Evolutionary conservation across 1,140 invertebrate genomes (phyloP), one percentile per base, ranked within the genome.

Genomic region (Oryctes rhinoceros): DNA sequence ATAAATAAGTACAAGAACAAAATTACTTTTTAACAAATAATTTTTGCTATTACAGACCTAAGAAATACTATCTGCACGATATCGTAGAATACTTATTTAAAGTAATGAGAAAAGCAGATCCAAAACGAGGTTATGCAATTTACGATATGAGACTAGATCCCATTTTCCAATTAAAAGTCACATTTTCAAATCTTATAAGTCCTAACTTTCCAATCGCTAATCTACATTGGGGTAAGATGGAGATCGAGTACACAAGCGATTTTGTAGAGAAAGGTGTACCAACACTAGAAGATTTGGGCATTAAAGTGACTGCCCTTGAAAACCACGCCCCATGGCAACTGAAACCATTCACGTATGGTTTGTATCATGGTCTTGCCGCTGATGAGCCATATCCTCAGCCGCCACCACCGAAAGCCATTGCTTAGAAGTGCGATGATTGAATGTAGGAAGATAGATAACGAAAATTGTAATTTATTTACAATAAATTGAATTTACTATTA

Each of bases 281-380:
- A 20, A 96, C 94, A 0, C 87, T 98, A 65, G 95, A 96, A 87
- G 97, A 98, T 90, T 91, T 98, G 81, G 96, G 96, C 62, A 91
- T 99, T 0, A 88, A 87, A 65, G 89, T 96, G 53, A 95, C 92
- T 0, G 81, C 88, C 0, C 91, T 98, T 88, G 96, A 97, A 87
- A 90, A 94, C 74, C 92, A 93, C 87, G 91, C 94, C 11, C 91
- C 92, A 5, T 97, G 93, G 93, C 94, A 96, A 86, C 84, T 97
- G 67, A 91, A 89, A 80, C 91, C 91, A 7, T 93, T 88, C 84
- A 90, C 91, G 53, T 89, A 90, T 47, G 90, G 91, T 79, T 86
- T 89, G 53, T 94, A 95, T 88, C 95, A 96, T 86, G 91, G 93
- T 81, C 92, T 93, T 75, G 90, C 92, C 85, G 77, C 95, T n/a